Evolutionary conservation across 2,797 vertebrate species (phyloP), one percentile per base, ranked within the genome.

Genomic region (Discoglossus pictus): DNA sequence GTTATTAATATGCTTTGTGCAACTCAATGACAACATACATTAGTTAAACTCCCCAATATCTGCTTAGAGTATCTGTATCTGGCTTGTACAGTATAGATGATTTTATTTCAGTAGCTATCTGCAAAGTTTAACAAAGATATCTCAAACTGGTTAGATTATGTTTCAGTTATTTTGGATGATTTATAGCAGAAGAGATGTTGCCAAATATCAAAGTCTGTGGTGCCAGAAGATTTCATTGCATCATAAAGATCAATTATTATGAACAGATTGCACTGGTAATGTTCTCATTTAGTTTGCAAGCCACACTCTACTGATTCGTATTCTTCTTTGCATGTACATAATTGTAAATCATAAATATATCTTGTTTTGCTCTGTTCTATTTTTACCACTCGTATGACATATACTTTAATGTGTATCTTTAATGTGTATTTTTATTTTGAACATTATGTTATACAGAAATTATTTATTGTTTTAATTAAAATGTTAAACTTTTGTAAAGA

Each of bases 231-330:
- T 40, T 31, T 58, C 16, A 58, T 40, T 66, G 35, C 54, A 58
- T 40, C 34, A 50, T 50, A 48, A 53, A 64, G 48, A 64, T 43
- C 38, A 53, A 48, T 53, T 53, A 64, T 43, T 35, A 53, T 53
- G 7, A 64, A 66, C 53, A 58, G 43, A 58, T 66, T 66, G 53
- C 42, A 66, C 4, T 58, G 31, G 43, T 58, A 66, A 56, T 58
- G 35, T 40, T 27, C 44, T 66, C 12, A 39, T 48, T 58, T 50
- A 66, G 20, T 11, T 65, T 20, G 13, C 12, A 48, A 25, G 16
- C 52, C 34, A 38, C 52, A 54, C 31, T 18, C 15, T 53, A 53
- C 11, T 54, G 18, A 38, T 17, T 54, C 31, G 10, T 53, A 53
- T 20, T 53, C 15, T 18, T 38, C 52, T 38, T 6, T 38, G 17